Evolutionary conservation across 1,140 invertebrate genomes (phyloP), one percentile per base, ranked within the genome.

Genomic region (Aphelinus certus): DNA sequence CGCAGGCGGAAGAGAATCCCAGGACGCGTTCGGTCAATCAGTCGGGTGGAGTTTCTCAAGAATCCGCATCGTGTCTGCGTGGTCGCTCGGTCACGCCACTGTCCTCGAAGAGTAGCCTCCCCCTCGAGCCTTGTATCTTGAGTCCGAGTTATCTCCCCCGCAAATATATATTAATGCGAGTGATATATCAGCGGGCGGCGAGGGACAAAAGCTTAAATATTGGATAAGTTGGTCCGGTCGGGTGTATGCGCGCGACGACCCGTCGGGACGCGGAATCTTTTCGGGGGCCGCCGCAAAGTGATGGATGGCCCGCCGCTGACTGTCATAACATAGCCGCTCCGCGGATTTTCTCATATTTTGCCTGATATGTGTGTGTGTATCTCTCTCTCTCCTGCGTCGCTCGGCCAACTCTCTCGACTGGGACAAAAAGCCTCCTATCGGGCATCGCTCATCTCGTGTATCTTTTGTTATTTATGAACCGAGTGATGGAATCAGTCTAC

Each of bases 161-260:
- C 84, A 87, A 87, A 88, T 88, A 88, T 88, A 88, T 88, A 88
- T 88, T 88, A 88, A 88, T 88, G 86, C 82, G 78, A 82, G 85
- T 88, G 85, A 88, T 88, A 88, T 88, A 88, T 88, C 85, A 86
- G 83, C 63, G 72, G 64, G 79, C 79, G 85, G 82, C 85, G 77
- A 88, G 86, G 87, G 87, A 88, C 86, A 87, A 88, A 87, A 88
- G 84, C 85, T 88, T 88, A 88, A 88, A 88, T 88, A 88, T 88
- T 88, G 83, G 83, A 88, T 87, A 87, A 88, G 86, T 88, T 85
- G 79, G 84, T 85, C 79, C 82, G 71, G 75, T 82, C 76, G 58
- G 58, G 3, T n/a, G 9, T 60, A 5, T 60, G 7, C 3, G 58
- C 58, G 3, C n/a, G 45, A 81, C 81, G 78, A 82, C 79, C 85